These are phyloP conservation scores for Rhadina sibilatrix DNA, from an alignment of 2,113 vertebrate species.

Conservation along the genomic window DNA sequence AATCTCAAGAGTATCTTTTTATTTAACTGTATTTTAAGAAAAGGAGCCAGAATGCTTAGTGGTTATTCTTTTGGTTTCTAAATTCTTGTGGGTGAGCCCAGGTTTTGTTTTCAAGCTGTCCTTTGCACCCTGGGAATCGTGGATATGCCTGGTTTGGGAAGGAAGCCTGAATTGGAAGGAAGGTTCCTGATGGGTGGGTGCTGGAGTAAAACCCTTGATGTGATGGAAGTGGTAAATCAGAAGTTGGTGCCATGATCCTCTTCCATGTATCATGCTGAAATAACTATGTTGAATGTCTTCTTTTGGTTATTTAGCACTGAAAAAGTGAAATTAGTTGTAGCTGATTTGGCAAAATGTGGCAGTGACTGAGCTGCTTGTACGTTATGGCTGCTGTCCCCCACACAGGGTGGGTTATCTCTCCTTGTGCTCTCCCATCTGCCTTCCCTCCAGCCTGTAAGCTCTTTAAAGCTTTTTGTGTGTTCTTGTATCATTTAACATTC, in stretches of 20 bases:
- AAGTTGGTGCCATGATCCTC: background rate
- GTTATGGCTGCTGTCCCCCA: background rate
- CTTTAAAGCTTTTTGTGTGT: background rate
- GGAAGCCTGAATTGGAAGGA: background rate
- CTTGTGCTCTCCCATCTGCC: background rate
- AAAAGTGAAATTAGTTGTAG: background rate
- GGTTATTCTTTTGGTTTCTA: background rate
- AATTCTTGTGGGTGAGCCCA: background rate
- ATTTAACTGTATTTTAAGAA: background rate
- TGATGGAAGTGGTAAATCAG: background rate
- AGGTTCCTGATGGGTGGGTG: background rate
- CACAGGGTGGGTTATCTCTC: accelerated
- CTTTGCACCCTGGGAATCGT: background rate
- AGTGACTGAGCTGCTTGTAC: background rate
- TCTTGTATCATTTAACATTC: background rate
- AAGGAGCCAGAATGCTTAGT: background rate
- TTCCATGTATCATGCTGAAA: background rate
- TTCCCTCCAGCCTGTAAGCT: background rate
- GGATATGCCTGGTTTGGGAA: background rate
- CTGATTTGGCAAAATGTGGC: background rate
- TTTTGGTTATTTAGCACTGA: background rate
- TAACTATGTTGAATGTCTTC: background rate
- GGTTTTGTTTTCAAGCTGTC: background rate
- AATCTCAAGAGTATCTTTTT: background rate
- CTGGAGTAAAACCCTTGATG: background rate